phyloP scores from a whole-genome alignment of 1,140 invertebrate species.

The Amyelois transitella region DNA sequence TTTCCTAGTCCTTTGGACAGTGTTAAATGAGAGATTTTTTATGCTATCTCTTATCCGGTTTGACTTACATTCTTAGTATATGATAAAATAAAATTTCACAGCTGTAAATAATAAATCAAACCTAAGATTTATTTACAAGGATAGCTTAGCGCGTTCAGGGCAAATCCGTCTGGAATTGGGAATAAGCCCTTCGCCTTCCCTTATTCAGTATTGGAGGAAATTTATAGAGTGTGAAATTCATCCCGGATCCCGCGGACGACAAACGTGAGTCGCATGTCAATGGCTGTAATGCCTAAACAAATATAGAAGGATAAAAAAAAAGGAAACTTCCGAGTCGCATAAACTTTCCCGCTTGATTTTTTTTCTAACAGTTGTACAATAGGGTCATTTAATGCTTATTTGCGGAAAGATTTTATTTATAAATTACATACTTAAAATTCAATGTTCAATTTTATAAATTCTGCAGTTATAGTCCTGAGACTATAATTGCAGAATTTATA shows the following conservation, averaged over 20 bases:
- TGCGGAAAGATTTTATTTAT: too few relatives aligned
- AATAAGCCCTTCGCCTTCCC: conserved; percentile 25
- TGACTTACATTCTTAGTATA: neutral
- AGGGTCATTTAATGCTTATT: too few relatives aligned
- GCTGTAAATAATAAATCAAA: conserved; percentile 9
- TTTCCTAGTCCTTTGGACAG: too few relatives aligned
- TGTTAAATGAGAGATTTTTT: too few relatives aligned
- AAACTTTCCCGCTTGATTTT: too few relatives aligned
- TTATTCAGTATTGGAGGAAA: conserved; percentile 29
- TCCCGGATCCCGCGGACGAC: conserved; percentile 40
- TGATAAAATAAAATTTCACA: neutral
- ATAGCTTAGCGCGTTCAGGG: conserved; percentile 9
- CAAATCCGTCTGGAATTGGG: conserved; percentile 12
- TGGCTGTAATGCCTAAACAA: conserved; percentile 4
- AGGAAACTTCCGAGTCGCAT: too few relatives aligned
- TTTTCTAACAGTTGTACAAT: too few relatives aligned
- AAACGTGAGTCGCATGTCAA: conserved; percentile 36
- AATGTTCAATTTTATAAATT: too few relatives aligned
- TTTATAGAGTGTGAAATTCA: conserved; percentile 51
- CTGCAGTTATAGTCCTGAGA: too few relatives aligned
- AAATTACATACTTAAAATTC: too few relatives aligned
- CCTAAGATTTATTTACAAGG: conserved; percentile 17
- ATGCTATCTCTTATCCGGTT: too few relatives aligned
- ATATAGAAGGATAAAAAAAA: neutral
- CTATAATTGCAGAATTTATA: too few relatives aligned